Percentiles rank a stretch among this genome's conserved stretches.
These are phyloP conservation scores for Phymastichus coffea DNA, from an alignment of 1,140 invertebrate species.

Conservation along the genomic window DNA sequence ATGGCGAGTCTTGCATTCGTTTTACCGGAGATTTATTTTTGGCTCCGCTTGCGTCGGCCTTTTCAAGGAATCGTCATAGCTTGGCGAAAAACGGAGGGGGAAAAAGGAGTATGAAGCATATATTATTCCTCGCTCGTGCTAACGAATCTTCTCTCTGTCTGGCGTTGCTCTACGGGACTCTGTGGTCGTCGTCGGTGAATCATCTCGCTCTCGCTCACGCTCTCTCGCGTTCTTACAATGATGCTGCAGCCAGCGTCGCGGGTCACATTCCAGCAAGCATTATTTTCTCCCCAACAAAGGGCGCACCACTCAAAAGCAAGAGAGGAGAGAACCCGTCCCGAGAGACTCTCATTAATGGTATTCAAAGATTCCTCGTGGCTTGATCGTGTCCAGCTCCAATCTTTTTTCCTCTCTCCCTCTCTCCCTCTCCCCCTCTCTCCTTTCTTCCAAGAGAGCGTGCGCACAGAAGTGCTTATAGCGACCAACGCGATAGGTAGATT, in stretches of 20 bases:
- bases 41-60: neutral
- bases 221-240: no score
- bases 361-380: conserved; percentile 51
- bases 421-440: neutral
- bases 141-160: no score
- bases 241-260: conserved; percentile 43
- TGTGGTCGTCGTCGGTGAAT: no score
- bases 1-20: neutral
- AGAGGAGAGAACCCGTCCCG: conserved; percentile 30
- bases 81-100: no score
- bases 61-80: no score
- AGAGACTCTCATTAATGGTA: conserved; percentile 54
- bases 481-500: conserved; percentile 26
- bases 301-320: conserved; percentile 44
- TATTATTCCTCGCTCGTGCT: no score
- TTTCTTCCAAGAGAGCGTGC: conserved; percentile 11
- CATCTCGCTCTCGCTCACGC: no score
- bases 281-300: conserved; percentile 55
- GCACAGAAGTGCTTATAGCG: conserved; percentile 20
- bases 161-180: no score
- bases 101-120: no score
- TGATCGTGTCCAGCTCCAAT: conserved; percentile 36
- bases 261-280: conserved; percentile 56
- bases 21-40: neutral
- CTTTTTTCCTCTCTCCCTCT: conserved; percentile 1